Percentiles rank a stretch among this genome's conserved stretches.
phyloP scores from a whole-genome alignment of 2,888 invertebrate genomes.

The Oxyscelio sp. region DNA sequence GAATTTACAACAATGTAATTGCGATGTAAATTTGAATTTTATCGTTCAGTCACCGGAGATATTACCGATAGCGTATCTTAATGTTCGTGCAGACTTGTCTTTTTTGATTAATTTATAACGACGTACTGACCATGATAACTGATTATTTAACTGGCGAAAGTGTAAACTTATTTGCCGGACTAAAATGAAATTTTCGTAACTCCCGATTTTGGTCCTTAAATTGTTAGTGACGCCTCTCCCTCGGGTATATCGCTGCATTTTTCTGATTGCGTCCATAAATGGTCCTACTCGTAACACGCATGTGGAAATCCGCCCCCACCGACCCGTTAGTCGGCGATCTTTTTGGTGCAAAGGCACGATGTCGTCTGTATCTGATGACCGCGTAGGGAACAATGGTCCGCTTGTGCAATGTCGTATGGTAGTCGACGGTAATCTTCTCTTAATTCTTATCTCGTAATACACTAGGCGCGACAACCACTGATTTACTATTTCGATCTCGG shows the following conservation, averaged over 20 bases:
- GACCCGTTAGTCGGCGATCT: conserved; percentile 51
- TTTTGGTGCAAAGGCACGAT: conserved; percentile 46
- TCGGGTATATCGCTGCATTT: conserved; percentile 4
- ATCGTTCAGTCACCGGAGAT: too few relatives aligned
- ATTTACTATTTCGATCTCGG: conserved; percentile 58
- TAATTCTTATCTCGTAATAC: conserved; percentile 57
- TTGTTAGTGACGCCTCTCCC: neutral
- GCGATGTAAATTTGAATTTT: too few relatives aligned
- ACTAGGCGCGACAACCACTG: conserved; percentile 56
- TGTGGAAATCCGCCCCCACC: conserved; percentile 72
- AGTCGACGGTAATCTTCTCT: conserved; percentile 61
- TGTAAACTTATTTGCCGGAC: conserved; percentile 14
- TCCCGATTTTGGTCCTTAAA: neutral
- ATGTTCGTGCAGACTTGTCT: too few relatives aligned
- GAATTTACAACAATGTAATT: too few relatives aligned
- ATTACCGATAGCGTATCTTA: too few relatives aligned
- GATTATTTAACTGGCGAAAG: conserved; percentile 28
- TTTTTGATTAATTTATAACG: conserved; percentile 33
- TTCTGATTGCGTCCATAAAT: conserved; percentile 53
- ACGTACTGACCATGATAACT: conserved; percentile 9
- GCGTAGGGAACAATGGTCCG: conserved; percentile 68
- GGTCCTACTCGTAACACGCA: conserved; percentile 68
- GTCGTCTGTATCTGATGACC: conserved; percentile 58
- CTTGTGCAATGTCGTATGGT: conserved; percentile 61
- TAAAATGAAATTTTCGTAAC: neutral